phyloP scores from a whole-genome alignment of 2,113 vertebrate genomes.

The Acanthisitta chloris region DNA sequence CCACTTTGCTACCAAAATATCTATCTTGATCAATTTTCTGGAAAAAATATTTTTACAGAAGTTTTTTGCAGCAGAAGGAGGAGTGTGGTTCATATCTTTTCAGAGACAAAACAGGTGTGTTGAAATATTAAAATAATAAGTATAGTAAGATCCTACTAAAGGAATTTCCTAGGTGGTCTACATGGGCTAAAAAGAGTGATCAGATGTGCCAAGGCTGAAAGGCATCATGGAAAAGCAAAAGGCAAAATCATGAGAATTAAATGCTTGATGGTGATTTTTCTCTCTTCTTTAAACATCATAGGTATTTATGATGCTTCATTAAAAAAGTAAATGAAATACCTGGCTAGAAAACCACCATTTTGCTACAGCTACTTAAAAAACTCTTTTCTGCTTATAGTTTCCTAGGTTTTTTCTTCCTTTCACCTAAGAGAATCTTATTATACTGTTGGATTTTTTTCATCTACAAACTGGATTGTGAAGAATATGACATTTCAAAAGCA shows the following conservation, averaged over 20 bases:
- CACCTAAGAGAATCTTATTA: not conserved
- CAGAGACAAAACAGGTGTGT: not conserved
- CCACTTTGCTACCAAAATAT: not conserved
- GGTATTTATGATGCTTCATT: not conserved
- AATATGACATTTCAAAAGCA: not conserved
- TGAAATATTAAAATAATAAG: not conserved
- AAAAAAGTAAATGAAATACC: not conserved
- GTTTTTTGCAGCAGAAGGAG: not conserved
- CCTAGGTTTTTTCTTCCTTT: not conserved
- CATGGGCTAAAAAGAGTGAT: not conserved
- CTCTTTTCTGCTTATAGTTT: not conserved
- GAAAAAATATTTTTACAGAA: not conserved
- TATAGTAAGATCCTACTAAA: not conserved
- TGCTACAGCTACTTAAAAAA: not conserved
- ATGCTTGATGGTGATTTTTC: not conserved
- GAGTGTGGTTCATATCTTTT: accelerated
- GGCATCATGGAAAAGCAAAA: not conserved
- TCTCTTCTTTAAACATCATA: not conserved
- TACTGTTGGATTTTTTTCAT: not conserved
- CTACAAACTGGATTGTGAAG: not conserved
- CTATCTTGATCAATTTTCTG: not conserved
- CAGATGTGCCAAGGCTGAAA: not conserved
- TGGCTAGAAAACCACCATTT: not conserved
- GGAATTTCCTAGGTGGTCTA: not conserved
- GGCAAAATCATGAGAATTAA: not conserved